Evolutionary conservation across 92 coral and sea anemone genomes (phyloP), one percentile per base, ranked within the genome.

Genomic region (Zoanthus sansibaricus): DNA sequence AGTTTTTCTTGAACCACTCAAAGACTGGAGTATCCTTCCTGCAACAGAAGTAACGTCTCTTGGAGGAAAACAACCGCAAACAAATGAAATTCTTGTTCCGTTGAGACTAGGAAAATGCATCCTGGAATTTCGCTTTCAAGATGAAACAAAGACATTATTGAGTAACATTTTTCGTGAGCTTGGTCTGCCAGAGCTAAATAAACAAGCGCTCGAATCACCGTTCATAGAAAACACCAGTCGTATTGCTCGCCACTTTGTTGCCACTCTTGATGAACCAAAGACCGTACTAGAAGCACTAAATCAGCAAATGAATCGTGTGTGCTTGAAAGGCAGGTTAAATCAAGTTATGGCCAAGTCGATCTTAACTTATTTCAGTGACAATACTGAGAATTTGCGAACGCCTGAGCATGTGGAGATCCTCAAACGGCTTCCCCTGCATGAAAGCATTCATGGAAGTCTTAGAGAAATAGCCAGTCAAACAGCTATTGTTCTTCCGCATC

Each of bases 21-120:
- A 17, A 1, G 84, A 89, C 13, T 87, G 88, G 88, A 68, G 84
- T 72, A 55, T 90, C 16, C 90, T 90, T 12, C 93, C 93, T 1
- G 72, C 84, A 66, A 79, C 45, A 1, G 55, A 37, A 37, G 42
- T 37, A 37, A 37, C 1, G 42, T 37, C 42, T 17, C 18, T 7
- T 2, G 42, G 44, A 21, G n/a, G 3, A 21, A 58, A 71, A 2
- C 9, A 16, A n/a, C 6, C 20, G 54, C 33, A 77, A 37, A 25
- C 45, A 42, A 45, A 14, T 9, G 87, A 93, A 4, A 20, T 82
- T 62, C 91, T 93, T 55, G 87, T 87, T 13, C 94, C 96, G 5
- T 20, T 91, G 52, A 7, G 30, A 3, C 9, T 66, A 48, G 94
- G 90, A n/a, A 30, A 33, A 1, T 67, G 91, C 10, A 84, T 91